Base-by-base conservation (phyloP, 2,113 vertebrate genomes). In the Alectura lathami region DNA sequence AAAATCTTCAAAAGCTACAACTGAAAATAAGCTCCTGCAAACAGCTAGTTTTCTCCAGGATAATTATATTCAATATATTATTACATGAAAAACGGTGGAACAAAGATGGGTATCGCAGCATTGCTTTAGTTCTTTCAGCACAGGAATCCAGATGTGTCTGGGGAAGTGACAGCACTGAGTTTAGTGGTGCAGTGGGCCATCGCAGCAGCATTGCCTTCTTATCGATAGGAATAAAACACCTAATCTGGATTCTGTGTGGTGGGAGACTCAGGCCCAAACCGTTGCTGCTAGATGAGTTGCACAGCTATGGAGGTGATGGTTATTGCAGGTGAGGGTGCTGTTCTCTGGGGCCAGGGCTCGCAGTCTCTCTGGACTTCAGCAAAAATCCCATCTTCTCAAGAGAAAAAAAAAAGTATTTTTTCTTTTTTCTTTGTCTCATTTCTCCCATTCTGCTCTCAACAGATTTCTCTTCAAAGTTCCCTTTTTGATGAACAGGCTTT, bases 301-400 rank as follows among this genome's bases (percentile, higher is more conserved):
- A 15, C 0, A 38, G 4, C 42, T 36, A 48, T 34, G 9, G 23
- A 53, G 22, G 34, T 48, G 26, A 23, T 3, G 23, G 60, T 12
- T 77, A n/a, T 38, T 59, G 36, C 53, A 59, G 21, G 2, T 16
- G 29, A 87, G 53, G 13, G 29, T 56, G 54, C 26, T 40, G 48
- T 26, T 38, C 22, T 36, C 18, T 0, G 1, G 34, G 24, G 20
- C 27, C 2, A 1, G 34, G 56, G 24, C 21, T 45, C 36, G 18
- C 30, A 11, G 14, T 68, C 27, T 68, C 24, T 57, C 0, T 2
- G 36, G 48, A 47, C 48, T 88, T 47, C 26, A 48, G 26, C 50
- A 80, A 50, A 81, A 76, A 70, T 76, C n/a, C 12, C 63, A 45
- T 32, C 8, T 72, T 72, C 21, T 45, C 32, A 30, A 70, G 8